These are phyloP conservation scores for Xiphophorus maculatus DNA, from an alignment of 2,113 vertebrate genomes.

Conservation along the genomic window DNA sequence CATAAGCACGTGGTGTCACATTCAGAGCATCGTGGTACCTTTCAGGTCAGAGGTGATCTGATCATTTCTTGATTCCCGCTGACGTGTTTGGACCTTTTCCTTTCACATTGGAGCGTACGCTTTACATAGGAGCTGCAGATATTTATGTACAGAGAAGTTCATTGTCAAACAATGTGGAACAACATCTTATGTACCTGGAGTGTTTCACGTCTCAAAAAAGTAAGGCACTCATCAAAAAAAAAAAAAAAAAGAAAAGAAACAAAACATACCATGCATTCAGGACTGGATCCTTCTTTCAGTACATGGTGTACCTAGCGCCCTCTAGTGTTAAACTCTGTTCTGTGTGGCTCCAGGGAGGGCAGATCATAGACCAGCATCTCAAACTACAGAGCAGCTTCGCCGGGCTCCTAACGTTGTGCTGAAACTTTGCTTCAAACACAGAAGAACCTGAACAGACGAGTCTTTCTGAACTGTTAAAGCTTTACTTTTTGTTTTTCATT, in stretches of 20 bases:
- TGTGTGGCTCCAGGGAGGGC: slow-evolving; percentile 22
- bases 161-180: slow-evolving; percentile 64
- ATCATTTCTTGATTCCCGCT: slow-evolving; percentile 51
- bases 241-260: too few relatives aligned
- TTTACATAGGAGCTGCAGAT: slow-evolving; percentile 52
- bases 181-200: slow-evolving; percentile 58
- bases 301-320: slow-evolving; percentile 46
- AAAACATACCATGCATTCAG: slow-evolving; percentile 4
- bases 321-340: slow-evolving; percentile 49
- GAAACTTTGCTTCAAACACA: not conserved
- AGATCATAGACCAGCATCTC: slow-evolving; percentile 18
- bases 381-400: too few relatives aligned
- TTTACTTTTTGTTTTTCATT: slow-evolving; percentile 6
- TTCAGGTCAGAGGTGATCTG: slow-evolving; percentile 31
- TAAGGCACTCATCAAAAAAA: slow-evolving; percentile 56
- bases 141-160: slow-evolving; percentile 58
- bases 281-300: slow-evolving; percentile 49
- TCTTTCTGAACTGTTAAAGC: slow-evolving; percentile 5
- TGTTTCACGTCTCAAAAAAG: slow-evolving; percentile 38
- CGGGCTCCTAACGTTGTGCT: too few relatives aligned
- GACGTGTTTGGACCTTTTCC: slow-evolving; percentile 65
- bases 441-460: not conserved
- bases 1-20: slow-evolving; percentile 54
- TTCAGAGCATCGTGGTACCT: slow-evolving; percentile 31
- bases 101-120: slow-evolving; percentile 73